Percentiles rank a stretch among this genome's conserved stretches.
phyloP scores from a whole-genome alignment of 1,140 invertebrate species.

The Dendroctonus ponderosae region DNA sequence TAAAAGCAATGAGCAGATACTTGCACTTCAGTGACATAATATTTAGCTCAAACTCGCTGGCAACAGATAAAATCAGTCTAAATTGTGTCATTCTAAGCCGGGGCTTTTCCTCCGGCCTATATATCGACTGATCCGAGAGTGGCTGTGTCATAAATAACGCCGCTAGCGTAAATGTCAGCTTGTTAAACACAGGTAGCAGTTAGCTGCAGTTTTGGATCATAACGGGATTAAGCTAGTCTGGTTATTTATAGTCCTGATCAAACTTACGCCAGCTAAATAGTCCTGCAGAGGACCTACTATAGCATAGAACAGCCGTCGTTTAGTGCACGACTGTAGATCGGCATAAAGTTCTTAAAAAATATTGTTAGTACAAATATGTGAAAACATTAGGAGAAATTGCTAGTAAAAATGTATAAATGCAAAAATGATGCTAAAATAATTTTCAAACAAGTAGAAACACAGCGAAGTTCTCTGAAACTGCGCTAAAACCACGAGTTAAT shows the following conservation, averaged over 20 bases:
- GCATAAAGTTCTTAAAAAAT: too few species aligned
- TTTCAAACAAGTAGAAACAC: too few species aligned
- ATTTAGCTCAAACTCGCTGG: too few species aligned
- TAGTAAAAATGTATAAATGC: too few species aligned
- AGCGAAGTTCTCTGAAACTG: too few species aligned
- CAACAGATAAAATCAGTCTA: not conserved
- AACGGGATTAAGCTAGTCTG: constrained; percentile 50
- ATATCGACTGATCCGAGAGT: constrained; percentile 21
- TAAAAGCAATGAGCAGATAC: too few species aligned
- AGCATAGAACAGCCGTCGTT: constrained; percentile 2
- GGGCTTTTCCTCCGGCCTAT: constrained; percentile 11
- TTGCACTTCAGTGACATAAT: too few species aligned
- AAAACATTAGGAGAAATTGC: too few species aligned
- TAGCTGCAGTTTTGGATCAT: constrained; percentile 44
- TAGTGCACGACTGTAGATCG: too few species aligned
- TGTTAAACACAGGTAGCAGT: constrained; percentile 47
- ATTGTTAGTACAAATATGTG: too few species aligned
- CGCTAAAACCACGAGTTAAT: too few species aligned
- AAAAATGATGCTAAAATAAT: too few species aligned
- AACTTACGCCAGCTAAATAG: constrained; percentile 37
- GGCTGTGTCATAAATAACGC: constrained; percentile 32
- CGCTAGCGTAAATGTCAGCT: constrained; percentile 36
- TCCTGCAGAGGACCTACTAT: constrained; percentile 18
- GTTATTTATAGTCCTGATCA: constrained; percentile 50
- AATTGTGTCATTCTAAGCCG: constrained; percentile 18